Conservation (phyloP, 2,888 invertebrate genomes). For the Aphrophora alni region DNA sequence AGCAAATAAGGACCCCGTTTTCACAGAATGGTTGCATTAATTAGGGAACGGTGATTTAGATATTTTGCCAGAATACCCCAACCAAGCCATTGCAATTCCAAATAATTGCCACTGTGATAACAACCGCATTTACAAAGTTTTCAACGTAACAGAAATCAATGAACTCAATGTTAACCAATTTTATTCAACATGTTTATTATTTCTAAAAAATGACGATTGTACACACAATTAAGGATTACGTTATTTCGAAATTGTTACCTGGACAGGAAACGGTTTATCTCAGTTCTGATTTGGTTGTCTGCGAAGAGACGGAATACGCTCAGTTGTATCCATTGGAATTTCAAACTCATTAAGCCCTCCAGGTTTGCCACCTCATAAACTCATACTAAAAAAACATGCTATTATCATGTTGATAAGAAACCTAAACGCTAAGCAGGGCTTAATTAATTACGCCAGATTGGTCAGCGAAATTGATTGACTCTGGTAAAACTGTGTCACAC, state of each 20-base stretch:
- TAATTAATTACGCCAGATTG: conserved; percentile 10
- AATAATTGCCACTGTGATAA: no score
- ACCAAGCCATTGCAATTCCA: no score
- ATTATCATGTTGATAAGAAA: no score
- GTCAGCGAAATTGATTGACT: neutral
- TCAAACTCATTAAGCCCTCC: conserved; percentile 10
- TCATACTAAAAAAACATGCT: conserved; percentile 13
- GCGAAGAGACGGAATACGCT: neutral
- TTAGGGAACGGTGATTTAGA: no score
- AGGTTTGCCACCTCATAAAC: neutral
- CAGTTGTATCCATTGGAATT: neutral
- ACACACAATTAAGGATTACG: neutral
- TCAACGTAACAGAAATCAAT: neutral
- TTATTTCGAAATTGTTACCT: conserved; percentile 3
- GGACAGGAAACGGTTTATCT: conserved; percentile 6
- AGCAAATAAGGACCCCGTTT: no score
- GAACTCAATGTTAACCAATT: neutral
- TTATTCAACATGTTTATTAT: neutral
- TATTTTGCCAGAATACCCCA: no score
- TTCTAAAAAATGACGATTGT: neutral
- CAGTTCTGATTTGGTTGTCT: neutral
- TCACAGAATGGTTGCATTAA: no score
- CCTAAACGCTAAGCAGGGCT: neutral
- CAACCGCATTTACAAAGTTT: neutral
- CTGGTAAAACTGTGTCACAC: neutral